These are phyloP conservation scores for Fukomys damarensis DNA, from an alignment of 2,113 vertebrate species.

Conservation along the genomic window DNA sequence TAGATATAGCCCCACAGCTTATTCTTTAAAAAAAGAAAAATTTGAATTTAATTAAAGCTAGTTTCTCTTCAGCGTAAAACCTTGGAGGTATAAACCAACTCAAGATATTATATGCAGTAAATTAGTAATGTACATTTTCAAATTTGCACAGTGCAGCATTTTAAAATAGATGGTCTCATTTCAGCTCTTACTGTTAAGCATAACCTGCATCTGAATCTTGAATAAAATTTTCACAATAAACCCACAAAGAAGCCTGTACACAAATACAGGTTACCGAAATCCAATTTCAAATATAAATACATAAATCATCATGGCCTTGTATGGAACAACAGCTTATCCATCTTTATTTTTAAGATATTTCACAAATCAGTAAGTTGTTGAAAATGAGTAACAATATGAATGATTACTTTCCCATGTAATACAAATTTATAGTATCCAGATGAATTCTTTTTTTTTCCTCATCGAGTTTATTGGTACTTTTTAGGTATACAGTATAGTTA, in stretches of 20 bases:
- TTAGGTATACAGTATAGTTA: no score
- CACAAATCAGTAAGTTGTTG: neutral
- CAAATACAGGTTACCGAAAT: slow-evolving; percentile 86
- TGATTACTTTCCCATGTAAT: neutral
- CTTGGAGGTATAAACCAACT: slow-evolving; percentile 86
- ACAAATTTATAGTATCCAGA: neutral
- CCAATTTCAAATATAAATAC: slow-evolving; percentile 87
- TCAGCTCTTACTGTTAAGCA: slow-evolving; percentile 72
- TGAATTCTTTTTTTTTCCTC: no score
- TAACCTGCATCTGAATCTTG: slow-evolving; percentile 72
- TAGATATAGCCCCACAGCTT: slow-evolving; percentile 77
- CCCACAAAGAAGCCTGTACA: slow-evolving; percentile 83
- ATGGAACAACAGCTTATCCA: slow-evolving; percentile 77
- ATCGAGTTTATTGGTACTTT: no score
- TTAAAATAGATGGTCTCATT: slow-evolving; percentile 73
- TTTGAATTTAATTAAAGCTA: slow-evolving; percentile 81
- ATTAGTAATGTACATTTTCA: slow-evolving; percentile 78
- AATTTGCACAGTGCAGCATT: slow-evolving; percentile 82
- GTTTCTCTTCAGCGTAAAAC: slow-evolving; percentile 88
- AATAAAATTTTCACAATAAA: slow-evolving; percentile 84
- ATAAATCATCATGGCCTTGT: slow-evolving; percentile 74
- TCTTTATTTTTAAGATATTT: neutral
- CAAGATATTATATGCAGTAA: slow-evolving; percentile 76
- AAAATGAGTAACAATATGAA: neutral
- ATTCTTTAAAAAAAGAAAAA: slow-evolving; percentile 53